Conservation (phyloP, 1,140 invertebrate species). For the Ceratosolen solmsi region DNA sequence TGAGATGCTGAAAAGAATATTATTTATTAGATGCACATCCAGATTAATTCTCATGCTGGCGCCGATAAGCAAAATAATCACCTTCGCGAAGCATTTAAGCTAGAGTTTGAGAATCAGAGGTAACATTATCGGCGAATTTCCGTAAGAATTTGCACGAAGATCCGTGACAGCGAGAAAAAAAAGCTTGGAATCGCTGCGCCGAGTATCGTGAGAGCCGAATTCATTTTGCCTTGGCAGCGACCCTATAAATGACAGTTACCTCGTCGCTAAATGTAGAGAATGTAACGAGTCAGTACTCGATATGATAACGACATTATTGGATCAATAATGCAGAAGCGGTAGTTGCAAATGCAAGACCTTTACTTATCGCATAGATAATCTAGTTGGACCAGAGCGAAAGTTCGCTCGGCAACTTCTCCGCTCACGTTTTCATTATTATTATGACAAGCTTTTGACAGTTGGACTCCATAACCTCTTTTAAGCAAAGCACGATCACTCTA, state of each 20-base stretch:
- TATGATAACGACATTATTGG: not conserved
- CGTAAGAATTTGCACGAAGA: not conserved
- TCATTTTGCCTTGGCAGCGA: not conserved
- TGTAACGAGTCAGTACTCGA: not conserved
- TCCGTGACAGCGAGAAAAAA: not conserved
- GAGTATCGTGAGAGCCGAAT: not conserved
- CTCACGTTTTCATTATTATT: not conserved
- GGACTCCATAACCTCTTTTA: not conserved
- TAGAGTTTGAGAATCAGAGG: too few relatives aligned
- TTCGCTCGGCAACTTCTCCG: not conserved
- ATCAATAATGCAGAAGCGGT: not conserved
- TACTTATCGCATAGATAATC: not conserved
- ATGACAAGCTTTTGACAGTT: not conserved
- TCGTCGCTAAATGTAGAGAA: not conserved
- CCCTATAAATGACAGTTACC: not conserved
- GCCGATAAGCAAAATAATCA: not conserved
- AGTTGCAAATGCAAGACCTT: not conserved
- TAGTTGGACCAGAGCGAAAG: not conserved
- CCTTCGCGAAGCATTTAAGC: not conserved
- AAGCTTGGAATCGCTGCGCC: not conserved
- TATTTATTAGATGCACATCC: too few relatives aligned
- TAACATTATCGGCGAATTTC: not conserved
- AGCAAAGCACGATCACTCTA: not conserved
- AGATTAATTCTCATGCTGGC: not conserved
- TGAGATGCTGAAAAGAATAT: too few relatives aligned